Base-by-base conservation (phyloP, 2,797 vertebrate genomes). In the Phrynocephalus vlangalii region DNA sequence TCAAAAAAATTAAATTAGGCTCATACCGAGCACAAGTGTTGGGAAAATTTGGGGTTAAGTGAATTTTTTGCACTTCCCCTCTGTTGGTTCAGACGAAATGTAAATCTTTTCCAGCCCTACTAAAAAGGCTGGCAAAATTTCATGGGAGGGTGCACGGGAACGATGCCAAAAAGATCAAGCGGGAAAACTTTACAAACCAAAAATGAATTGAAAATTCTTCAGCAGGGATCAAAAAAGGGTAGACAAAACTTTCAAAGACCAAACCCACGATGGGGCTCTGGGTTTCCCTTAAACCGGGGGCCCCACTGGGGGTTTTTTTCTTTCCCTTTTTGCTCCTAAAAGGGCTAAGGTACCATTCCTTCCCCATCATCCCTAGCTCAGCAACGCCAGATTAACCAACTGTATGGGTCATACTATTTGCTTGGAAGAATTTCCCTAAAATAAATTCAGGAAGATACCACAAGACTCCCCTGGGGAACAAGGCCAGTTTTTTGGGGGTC, bases 1-100 rank as follows among this genome's bases (percentile, higher is more conserved):
- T 96, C 95, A 96, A 94, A 94, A 90, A 96, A 96, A n/a, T 96
- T 97, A 95, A 97, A 96, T 97, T 97, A 97, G 94, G 95, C 96
- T 96, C 95, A 96, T 0, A 94, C 95, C 94, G 95, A 92, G 94
- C 90, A 91, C 92, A 66, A n/a, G 94, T 94, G 94, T 95, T 96
- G 94, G 94, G 95, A 96, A 93, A 96, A 94, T 95, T 87, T n/a
- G n/a, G n/a, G 86, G 95, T 15, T 95, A 94, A 95, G 93, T 95
- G 94, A 96, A 95, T 95, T 96, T 96, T 96, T 95, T n/a, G 94
- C 95, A 92, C 96, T 97, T 96, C 91, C 93, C 95, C n/a, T 96
- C 92, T 94, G 0, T 0, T 81, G 93, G 93, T 95, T 95, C 96
- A 96, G 96, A 96, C 96, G n/a, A 96, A 91, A 96, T 96, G 96